Evolutionary conservation across 2,797 vertebrate genomes (phyloP).

Genomic region (Myotis planiceps): DNA sequence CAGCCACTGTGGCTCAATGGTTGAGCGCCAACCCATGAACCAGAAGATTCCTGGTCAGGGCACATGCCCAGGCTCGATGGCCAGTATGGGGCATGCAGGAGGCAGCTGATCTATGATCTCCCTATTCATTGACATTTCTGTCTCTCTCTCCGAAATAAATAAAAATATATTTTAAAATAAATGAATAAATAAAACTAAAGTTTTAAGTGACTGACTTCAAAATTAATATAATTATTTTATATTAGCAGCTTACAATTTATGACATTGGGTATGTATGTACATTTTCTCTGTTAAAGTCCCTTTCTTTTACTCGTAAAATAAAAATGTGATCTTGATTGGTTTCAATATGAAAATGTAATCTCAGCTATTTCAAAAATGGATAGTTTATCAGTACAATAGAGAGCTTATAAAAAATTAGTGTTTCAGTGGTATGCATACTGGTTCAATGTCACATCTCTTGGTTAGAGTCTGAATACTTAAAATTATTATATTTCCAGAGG

Average conservation of each 20-base stretch:
- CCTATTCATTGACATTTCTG: too few species aligned
- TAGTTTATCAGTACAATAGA: constrained; percentile 51
- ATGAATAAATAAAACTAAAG: constrained; percentile 74
- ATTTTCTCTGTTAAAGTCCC: constrained; percentile 53
- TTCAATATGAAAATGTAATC: constrained; percentile 70
- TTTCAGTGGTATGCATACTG: constrained; percentile 58
- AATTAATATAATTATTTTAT: constrained; percentile 73
- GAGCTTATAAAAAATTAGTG: constrained; percentile 42
- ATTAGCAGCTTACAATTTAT: constrained; percentile 72
- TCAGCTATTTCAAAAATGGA: constrained; percentile 54
- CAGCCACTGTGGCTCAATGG: too few species aligned
- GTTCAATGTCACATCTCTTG: neutral
- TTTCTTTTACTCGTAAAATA: constrained; percentile 61
- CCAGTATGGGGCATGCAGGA: too few species aligned
- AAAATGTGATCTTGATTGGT: constrained; percentile 72
- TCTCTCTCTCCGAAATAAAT: too few species aligned
- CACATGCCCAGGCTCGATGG: too few species aligned
- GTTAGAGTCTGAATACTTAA: neutral
- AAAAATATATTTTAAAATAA: too few species aligned
- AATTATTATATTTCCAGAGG: neutral
- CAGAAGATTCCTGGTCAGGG: too few species aligned
- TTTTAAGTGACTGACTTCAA: constrained; percentile 73
- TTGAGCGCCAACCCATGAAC: too few species aligned
- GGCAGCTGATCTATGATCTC: too few species aligned
- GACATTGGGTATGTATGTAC: neutral